Conservation (phyloP, 2,888 invertebrate genomes). For the Alviniconcha strummeri region DNA sequence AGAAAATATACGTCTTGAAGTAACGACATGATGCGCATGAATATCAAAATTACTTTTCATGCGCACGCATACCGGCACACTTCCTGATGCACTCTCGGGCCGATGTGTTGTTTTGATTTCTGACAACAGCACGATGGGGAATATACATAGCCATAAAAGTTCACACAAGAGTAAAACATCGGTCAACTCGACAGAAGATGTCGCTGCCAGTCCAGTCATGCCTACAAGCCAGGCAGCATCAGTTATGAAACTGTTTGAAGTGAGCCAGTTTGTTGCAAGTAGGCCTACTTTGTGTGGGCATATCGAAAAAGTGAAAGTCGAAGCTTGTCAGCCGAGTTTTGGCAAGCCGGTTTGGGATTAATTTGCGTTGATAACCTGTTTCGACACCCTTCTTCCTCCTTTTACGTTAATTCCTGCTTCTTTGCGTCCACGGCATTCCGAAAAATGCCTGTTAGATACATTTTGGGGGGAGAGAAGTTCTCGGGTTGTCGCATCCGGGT, state of each 20-base stretch:
- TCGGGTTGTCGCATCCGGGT: no score
- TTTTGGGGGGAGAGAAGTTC: no score
- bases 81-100: conserved; percentile 24
- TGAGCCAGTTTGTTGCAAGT: not conserved
- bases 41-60: conserved; percentile 28
- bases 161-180: not conserved
- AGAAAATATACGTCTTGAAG: no score
- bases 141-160: conserved; percentile 14
- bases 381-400: no score
- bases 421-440: no score
- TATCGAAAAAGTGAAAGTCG: no score
- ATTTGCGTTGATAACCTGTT: no score
- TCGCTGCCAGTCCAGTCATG: not conserved
- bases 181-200: not conserved
- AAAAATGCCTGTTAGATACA: no score
- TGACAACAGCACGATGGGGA: conserved; percentile 9
- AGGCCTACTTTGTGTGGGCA: no score
- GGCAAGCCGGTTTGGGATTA: no score
- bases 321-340: no score
- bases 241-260: conserved; percentile 31
- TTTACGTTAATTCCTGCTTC: no score
- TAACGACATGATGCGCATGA: conserved; percentile 27
- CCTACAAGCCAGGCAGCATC: conserved; percentile 13
- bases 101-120: conserved; percentile 11
- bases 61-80: conserved; percentile 29